Base-by-base conservation (phyloP, 35 echinoderm and acorn worm genomes). In the Amphiura filiformis region DNA sequence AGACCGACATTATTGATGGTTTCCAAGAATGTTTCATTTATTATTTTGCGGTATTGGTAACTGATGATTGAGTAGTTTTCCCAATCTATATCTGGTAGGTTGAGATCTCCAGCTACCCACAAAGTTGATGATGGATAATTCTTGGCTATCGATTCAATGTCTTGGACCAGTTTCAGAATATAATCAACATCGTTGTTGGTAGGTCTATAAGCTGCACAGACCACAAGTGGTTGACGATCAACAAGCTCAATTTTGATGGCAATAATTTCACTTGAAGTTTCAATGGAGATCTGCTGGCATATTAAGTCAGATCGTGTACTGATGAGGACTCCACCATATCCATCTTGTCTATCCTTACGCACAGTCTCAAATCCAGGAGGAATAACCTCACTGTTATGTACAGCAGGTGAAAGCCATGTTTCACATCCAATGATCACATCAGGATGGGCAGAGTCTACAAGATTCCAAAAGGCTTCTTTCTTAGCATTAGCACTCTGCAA, bases 71-170 rank as follows among this genome's bases (percentile, higher is more conserved):
- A 36, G 5, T 26, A 26, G 15, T 40, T 83, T 0, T 56, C 47
- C 87, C 47, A 89, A 38, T 82, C 39, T 0, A 89, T 82, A 40
- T 82, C 87, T 20, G 87, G 79, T 26, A 89, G 79, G 31, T 89
- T 89, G 13, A 89, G 39, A 40, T 89, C 87, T 15, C 87, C 52
- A 38, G 78, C 65, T 35, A 89, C 37, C 87, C 87, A 89, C 30
- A 89, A 20, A 20, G 52, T 80, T 37, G 87, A 39, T 82, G 87
- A 81, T 26, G 79, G 80, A 44, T 82, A 56, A 4, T 57, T 83
- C 31, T 17, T 2, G 0, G 23, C 39, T 18, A 89, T 39, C 28
- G 32, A 18, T 34, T 47, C 65, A 28, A 88, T 88, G 34, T 39
- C 38, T 49, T 88, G 86, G 39, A 39, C 78, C 28, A 88, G 77